Evolutionary conservation across 1,140 invertebrate genomes (phyloP).

Genomic region (Camponotus pennsylvanicus): DNA sequence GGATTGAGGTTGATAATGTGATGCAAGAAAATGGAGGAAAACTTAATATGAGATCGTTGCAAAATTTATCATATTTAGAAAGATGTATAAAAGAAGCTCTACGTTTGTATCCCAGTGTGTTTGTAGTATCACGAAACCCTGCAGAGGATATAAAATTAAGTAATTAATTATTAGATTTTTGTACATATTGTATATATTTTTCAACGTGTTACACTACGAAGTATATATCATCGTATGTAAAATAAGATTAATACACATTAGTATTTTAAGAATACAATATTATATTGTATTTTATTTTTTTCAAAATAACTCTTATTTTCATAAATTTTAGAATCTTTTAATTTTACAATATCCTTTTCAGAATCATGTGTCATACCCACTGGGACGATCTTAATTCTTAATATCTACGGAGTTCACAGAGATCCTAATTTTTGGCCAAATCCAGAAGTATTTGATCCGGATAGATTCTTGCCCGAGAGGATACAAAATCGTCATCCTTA

Average conservation of each 20-base stretch:
- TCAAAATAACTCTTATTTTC: background rate
- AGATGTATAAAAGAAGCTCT: conserved; percentile 85
- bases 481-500: conserved; percentile 85
- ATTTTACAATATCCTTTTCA: conserved; percentile 60
- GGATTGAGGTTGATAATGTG: no score
- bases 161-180: no score
- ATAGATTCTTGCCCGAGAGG: conserved; percentile 90
- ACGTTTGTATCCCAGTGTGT: conserved; percentile 84
- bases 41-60: no score
- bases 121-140: conserved; percentile 83
- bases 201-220: no score
- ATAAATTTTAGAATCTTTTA: no score
- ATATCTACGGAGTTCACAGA: conserved; percentile 88
- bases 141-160: conserved; percentile 66
- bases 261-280: background rate
- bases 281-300: background rate
- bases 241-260: no score
- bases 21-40: no score
- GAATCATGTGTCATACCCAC: conserved; percentile 72
- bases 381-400: conserved; percentile 81
- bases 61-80: conserved; percentile 68
- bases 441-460: conserved; percentile 91
- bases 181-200: conserved; percentile 39
- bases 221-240: no score
- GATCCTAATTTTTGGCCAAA: conserved; percentile 91